phyloP scores from a whole-genome alignment of 1,140 invertebrate genomes.

The Agrilus planipennis region DNA sequence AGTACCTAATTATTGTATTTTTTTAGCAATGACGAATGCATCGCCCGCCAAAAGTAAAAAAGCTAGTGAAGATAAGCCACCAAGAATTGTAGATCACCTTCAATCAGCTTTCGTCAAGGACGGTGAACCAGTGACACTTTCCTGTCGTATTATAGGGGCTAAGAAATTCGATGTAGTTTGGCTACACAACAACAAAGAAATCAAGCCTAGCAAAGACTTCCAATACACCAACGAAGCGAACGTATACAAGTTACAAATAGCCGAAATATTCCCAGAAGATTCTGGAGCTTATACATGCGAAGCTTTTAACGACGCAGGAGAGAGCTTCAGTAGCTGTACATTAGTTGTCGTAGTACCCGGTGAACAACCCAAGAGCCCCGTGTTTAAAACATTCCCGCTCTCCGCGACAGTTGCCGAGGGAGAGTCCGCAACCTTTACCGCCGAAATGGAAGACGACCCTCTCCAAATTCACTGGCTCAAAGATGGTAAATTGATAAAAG shows the following conservation, averaged over 20 bases:
- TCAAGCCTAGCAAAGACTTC: constrained; percentile 94
- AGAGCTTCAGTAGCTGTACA: constrained; percentile 84
- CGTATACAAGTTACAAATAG: constrained; percentile 79
- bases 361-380: constrained; percentile 70
- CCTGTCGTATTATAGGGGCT: constrained; percentile 76
- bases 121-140: constrained; percentile 72
- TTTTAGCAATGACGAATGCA: constrained; percentile 50
- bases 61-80: constrained; percentile 53
- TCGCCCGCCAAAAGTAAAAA: constrained; percentile 37
- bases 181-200: constrained; percentile 94
- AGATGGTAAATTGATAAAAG: constrained; percentile 70
- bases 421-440: constrained; percentile 67
- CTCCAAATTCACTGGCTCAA: constrained; percentile 71
- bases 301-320: constrained; percentile 88
- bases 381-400: constrained; percentile 79
- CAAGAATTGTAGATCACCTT: constrained; percentile 73
- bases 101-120: constrained; percentile 70
- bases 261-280: constrained; percentile 92
- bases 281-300: constrained; percentile 90
- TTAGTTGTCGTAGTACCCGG: constrained; percentile 76
- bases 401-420: constrained; percentile 75
- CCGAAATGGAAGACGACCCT: constrained; percentile 57
- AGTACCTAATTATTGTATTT: constrained; percentile 11
- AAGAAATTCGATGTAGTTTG: constrained; percentile 87
- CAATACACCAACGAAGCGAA: constrained; percentile 83